Evolutionary conservation across 2,113 vertebrate species (phyloP), one percentile per base, ranked within the genome.

Genomic region (Rhizomys pruinosus): DNA sequence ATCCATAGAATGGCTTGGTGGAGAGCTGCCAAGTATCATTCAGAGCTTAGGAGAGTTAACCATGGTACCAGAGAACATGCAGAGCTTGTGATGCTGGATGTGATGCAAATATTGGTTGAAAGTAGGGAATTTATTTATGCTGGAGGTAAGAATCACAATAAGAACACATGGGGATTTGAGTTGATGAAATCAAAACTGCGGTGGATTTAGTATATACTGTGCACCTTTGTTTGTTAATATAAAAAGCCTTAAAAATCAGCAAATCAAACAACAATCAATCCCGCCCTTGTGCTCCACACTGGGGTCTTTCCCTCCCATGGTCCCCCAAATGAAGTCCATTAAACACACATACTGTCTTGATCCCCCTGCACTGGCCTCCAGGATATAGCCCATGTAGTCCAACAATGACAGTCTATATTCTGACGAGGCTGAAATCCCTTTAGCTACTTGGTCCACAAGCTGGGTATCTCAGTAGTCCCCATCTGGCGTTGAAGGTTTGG

Each of bases 141-240:
- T 92, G 47, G 29, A 96, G 73, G 93, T 89, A 95, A 96, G 77
- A 96, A 96, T 95, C 96, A 92, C 78, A 96, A 91, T 77, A 96
- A 71, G 66, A 97, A 86, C 44, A 86, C 84, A 94, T 7, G 96
- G 93, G 80, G 76, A 97, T 97, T 97, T 95, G 95, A 94, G 85
- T 9, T 91, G 91, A 97, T 82, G 63, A 79, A 95, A 96, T 92
- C 71, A 97, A 94, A 97, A 97, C 57, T 72, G 22, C 94, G 89
- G 84, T 95, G 57, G 96, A 97, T 97, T 97, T 96, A 44, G 39
- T 85, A 92, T 44, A 96, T 96, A 93, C 52, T 93, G 93, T 89
- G 84, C 93, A 97, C 32, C 9, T 80, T 74, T 95, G 66, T 86
- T 87, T 96, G 92, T 61, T 55, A 79, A 95, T 44, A 15, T 34